These are phyloP conservation scores for Varanus komodoensis DNA, from an alignment of 2,113 vertebrate species.

Conservation along the genomic window DNA sequence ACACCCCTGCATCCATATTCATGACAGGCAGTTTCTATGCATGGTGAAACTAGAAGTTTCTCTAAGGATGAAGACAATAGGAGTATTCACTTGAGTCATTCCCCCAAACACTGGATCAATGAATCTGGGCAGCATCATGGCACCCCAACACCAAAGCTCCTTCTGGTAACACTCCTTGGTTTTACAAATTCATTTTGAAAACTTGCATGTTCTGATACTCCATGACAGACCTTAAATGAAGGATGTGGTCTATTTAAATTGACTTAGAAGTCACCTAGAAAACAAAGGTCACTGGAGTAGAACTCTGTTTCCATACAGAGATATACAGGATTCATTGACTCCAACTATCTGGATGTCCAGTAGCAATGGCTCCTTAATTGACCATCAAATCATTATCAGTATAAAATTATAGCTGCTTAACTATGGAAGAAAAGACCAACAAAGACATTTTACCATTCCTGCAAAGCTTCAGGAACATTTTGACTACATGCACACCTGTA, in stretches of 20 bases:
- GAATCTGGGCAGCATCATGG: not conserved
- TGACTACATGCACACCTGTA: not conserved
- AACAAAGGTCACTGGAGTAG: not conserved
- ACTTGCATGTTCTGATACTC: not conserved
- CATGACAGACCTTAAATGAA: not conserved
- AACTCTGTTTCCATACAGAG: not conserved
- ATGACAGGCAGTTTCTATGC: not conserved
- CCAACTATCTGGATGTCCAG: constrained; percentile 19
- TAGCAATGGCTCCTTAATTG: constrained; percentile 48
- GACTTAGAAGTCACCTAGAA: not conserved
- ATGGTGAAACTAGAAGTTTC: not conserved
- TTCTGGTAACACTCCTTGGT: not conserved
- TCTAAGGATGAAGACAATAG: not conserved
- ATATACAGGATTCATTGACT: not conserved
- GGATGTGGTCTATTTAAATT: not conserved
- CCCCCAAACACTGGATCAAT: not conserved
- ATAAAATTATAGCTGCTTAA: constrained; percentile 40
- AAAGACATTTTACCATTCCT: constrained; percentile 30
- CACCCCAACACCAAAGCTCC: not conserved
- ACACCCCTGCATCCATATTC: not conserved
- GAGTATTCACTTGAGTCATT: not conserved
- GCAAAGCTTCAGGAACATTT: not conserved
- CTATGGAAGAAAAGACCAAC: constrained; percentile 35
- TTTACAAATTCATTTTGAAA: not conserved
- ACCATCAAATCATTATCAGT: constrained; percentile 43